Conservation (phyloP, 2,797 vertebrate species). For the Anolis apletophallus region DNA sequence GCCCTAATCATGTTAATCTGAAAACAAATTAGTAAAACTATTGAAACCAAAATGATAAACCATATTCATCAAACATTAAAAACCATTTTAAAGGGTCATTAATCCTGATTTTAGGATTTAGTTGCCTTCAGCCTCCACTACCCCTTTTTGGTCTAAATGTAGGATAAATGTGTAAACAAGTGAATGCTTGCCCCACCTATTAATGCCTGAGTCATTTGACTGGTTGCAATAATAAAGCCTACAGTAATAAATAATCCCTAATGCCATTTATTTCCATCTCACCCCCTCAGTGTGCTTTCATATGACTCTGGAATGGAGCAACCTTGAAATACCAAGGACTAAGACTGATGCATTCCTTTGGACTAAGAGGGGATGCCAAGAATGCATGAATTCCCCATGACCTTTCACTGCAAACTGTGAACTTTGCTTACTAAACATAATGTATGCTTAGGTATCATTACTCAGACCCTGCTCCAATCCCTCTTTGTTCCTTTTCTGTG, state of each 20-base stretch:
- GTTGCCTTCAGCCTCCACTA: no score
- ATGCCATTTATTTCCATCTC: neutral
- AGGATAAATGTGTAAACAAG: no score
- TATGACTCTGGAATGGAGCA: constrained; percentile 42
- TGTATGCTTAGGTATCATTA: constrained; percentile 50
- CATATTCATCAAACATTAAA: no score
- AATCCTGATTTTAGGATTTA: no score
- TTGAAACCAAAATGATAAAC: no score
- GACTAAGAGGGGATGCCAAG: constrained; percentile 60
- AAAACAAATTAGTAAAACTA: no score
- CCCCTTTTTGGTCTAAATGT: no score
- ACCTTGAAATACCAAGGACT: constrained; percentile 49
- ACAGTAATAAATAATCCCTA: neutral
- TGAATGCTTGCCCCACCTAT: neutral
- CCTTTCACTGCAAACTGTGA: constrained; percentile 74
- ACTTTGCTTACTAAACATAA: constrained; percentile 60
- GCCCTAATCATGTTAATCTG: no score
- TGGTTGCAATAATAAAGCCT: neutral
- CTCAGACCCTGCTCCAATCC: constrained; percentile 43
- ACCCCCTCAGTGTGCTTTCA: neutral
- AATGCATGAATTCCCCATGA: constrained; percentile 66
- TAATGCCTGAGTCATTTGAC: neutral
- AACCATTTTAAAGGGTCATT: no score
- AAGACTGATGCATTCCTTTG: constrained; percentile 59
- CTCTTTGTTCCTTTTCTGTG: constrained; percentile 53